Base-by-base conservation (phyloP, 2,113 vertebrate genomes). In the Solea solea region DNA sequence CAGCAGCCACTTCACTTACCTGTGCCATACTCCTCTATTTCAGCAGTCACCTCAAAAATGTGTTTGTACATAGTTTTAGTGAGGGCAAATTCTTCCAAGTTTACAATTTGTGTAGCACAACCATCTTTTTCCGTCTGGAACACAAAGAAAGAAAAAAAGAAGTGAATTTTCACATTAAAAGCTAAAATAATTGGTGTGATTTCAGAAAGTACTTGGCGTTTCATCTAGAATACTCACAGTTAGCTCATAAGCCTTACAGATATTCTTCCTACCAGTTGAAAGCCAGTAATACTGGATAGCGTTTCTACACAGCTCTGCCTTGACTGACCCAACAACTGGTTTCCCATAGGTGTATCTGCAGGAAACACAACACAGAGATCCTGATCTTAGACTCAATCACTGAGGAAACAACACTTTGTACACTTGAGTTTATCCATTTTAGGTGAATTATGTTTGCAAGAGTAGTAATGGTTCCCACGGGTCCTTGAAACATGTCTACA, bases 271-370 rank as follows among this genome's bases (percentile, higher is more conserved):
- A 14, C 12, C 11, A 11, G 14, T 0, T 34, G 2, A 10, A 39
- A 3, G 15, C 82, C 83, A 84, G 60, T 25, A 74, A 39, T n/a
- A 72, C 0, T 0, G 2, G 8, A 28, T 2, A 2, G 16, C 2
- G 0, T 46, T 66, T 41, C 73, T 65, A 46, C 93, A 93, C 16
- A 92, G 59, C 15, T 7, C 45, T 0, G 64, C 83, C n/a, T 61
- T 88, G 11, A 91, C 86, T 13, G 66, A 69, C 3, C 93, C 93
- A 15, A 69, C 0, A n/a, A 94, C 92, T 12, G 93, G 92, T 71
- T 93, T 94, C 9, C 93, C 93, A 57, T 91, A 94, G 0, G 92
- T 92, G 76, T 94, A 94, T 69, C 93, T 94, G 76, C 48, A 69
- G 59, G 27, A 25, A 7, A 67, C 27, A 10, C 9, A 3, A 71